Evolutionary conservation across 2,888 invertebrate species (phyloP).

Genomic region (Spilosoma lubricipeda): DNA sequence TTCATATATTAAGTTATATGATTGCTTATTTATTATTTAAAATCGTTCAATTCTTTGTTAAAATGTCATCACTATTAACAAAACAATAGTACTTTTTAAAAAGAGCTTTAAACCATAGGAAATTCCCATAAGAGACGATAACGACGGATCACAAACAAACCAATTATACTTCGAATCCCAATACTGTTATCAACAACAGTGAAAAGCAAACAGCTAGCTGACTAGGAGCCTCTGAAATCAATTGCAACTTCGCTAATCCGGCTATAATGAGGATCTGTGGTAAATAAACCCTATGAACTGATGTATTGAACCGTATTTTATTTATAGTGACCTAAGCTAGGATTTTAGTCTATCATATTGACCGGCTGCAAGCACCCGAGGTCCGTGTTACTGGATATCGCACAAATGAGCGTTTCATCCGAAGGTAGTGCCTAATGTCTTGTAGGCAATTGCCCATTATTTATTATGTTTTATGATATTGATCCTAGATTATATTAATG

Average conservation of each 20-base stretch:
- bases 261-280: conserved; percentile 59
- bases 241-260: conserved; percentile 59
- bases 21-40: not conserved
- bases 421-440: not conserved
- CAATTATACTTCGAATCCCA: conserved; percentile 3
- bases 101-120: not conserved
- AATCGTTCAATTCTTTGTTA: no score
- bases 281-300: conserved; percentile 53
- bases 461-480: no score
- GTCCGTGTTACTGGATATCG: not conserved
- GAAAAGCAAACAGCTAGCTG: conserved; percentile 22
- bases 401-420: not conserved
- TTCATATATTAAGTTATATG: not conserved
- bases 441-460: not conserved
- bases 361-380: not conserved
- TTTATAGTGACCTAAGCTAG: conserved; percentile 40
- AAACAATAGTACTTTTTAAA: no score
- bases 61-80: no score
- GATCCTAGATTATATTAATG: no score
- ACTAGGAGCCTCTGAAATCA: conserved; percentile 48
- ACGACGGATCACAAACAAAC: not conserved
- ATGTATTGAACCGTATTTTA: conserved; percentile 42
- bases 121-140: not conserved
- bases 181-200: conserved; percentile 12
- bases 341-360: conserved; percentile 5